Evolutionary conservation across 2,888 invertebrate species (phyloP).

Genomic region (Drosophila acutilabella): DNA sequence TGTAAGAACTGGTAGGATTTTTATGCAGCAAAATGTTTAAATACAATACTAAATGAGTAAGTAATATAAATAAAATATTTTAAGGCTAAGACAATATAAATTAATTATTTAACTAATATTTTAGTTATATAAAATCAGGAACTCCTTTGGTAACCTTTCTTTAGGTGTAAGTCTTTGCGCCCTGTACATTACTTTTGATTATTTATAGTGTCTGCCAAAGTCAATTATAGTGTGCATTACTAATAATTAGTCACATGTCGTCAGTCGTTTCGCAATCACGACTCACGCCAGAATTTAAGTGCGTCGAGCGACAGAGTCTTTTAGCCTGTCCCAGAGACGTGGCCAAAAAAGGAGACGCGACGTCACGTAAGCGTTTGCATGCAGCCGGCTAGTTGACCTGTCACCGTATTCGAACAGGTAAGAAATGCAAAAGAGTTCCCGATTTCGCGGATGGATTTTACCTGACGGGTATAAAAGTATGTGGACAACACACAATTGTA

Average conservation of each 20-base stretch:
- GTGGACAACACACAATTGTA: slow-evolving; percentile 25
- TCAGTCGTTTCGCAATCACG: slow-evolving; percentile 43
- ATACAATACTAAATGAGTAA: too few species aligned
- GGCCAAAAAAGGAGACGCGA: slow-evolving; percentile 29
- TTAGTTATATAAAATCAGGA: background rate
- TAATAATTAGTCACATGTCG: slow-evolving; percentile 34
- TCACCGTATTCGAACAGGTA: slow-evolving; percentile 41
- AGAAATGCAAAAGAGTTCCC: slow-evolving; percentile 11
- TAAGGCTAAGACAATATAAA: too few species aligned
- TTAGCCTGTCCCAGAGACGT: slow-evolving; percentile 12
- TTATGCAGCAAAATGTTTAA: too few species aligned
- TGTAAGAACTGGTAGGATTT: too few species aligned
- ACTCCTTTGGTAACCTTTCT: too few species aligned
- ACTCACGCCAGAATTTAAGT: slow-evolving; percentile 51
- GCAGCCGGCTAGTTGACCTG: slow-evolving; percentile 34
- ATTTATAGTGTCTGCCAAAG: slow-evolving; percentile 20
- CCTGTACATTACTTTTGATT: background rate
- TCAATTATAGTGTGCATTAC: background rate
- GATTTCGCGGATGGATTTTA: slow-evolving; percentile 38
- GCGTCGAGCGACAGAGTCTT: slow-evolving; percentile 9
- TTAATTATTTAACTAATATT: too few species aligned
- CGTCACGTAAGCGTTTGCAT: slow-evolving; percentile 6
- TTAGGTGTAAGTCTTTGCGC: too few species aligned
- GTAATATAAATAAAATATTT: too few species aligned
- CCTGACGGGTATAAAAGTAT: slow-evolving; percentile 71